Evolutionary conservation across 1,140 invertebrate species (phyloP).

Genomic region (Drosophila saltans): DNA sequence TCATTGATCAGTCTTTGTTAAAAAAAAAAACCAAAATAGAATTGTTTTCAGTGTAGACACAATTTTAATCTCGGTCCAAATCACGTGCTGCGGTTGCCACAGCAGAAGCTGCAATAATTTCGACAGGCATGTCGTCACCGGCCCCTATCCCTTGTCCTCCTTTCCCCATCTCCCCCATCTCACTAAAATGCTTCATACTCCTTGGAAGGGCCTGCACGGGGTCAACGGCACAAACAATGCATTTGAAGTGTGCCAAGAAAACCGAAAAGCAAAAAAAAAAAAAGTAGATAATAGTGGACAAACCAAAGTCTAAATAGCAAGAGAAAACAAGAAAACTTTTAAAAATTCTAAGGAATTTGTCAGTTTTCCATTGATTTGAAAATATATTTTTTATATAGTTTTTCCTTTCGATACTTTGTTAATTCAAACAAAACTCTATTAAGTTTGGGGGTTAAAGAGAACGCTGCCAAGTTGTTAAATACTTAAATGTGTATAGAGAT

Average conservation of each 20-base stretch:
- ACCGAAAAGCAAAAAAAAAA: background rate
- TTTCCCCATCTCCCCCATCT: background rate
- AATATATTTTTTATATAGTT: too few relatives aligned
- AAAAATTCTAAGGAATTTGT: background rate
- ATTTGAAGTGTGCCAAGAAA: conserved; percentile 14
- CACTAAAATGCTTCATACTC: background rate
- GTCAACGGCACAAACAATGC: conserved; percentile 30
- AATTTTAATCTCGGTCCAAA: conserved; percentile 15
- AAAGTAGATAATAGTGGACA: background rate
- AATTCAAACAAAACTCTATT: background rate
- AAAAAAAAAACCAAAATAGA: background rate
- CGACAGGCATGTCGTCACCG: conserved; percentile 42
- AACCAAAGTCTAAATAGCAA: background rate
- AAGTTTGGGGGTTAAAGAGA: background rate
- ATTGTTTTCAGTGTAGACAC: conserved; percentile 10
- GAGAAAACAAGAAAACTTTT: background rate
- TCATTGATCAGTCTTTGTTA: too few relatives aligned
- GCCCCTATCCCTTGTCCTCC: background rate
- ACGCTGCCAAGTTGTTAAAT: background rate
- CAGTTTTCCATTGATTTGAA: too few relatives aligned
- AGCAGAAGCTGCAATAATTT: conserved; percentile 46
- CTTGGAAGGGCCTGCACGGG: background rate
- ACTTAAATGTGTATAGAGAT: background rate
- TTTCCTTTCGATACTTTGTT: background rate
- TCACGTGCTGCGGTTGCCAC: conserved; percentile 21